Evolutionary conservation across 2,888 invertebrate genomes (phyloP).

Genomic region (Oscheius sp.): DNA sequence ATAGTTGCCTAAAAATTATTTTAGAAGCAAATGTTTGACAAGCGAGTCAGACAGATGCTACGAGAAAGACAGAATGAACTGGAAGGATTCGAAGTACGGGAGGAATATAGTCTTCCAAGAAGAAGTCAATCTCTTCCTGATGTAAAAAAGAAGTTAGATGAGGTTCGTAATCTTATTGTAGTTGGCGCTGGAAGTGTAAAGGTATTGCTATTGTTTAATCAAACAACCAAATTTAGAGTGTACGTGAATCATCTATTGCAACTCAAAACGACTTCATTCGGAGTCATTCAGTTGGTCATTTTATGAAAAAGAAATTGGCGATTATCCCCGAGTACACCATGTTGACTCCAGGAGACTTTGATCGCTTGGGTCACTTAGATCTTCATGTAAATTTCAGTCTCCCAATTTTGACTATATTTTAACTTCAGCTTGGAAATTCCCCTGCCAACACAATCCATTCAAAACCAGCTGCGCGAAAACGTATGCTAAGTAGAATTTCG

Average conservation of each 20-base stretch:
- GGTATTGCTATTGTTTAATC: no score
- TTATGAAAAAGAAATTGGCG: slow-evolving; percentile 18
- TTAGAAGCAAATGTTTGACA: slow-evolving; percentile 5
- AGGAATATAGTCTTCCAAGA: not conserved
- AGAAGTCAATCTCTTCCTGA: not conserved
- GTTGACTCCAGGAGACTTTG: slow-evolving; percentile 28
- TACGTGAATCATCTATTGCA: no score
- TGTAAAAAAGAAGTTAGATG: not conserved
- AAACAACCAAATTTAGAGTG: no score
- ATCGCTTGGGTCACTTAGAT: slow-evolving; percentile 50
- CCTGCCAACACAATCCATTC: slow-evolving; percentile 40
- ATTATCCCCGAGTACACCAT: slow-evolving; percentile 44
- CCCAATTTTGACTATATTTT: not conserved
- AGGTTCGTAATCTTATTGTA: no score
- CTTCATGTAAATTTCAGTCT: slow-evolving; percentile 48
- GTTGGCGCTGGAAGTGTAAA: no score
- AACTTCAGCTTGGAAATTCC: slow-evolving; percentile 38
- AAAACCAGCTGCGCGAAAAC: slow-evolving; percentile 23
- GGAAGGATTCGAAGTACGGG: slow-evolving; percentile 2
- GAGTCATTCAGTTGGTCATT: slow-evolving; percentile 44
- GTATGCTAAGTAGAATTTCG: slow-evolving; percentile 35
- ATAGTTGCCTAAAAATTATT: not conserved
- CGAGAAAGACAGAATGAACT: not conserved
- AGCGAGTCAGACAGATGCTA: slow-evolving; percentile 18
- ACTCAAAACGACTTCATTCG: no score